Evolutionary conservation across 2,113 vertebrate genomes (phyloP).

Genomic region (Sylvia atricapilla): DNA sequence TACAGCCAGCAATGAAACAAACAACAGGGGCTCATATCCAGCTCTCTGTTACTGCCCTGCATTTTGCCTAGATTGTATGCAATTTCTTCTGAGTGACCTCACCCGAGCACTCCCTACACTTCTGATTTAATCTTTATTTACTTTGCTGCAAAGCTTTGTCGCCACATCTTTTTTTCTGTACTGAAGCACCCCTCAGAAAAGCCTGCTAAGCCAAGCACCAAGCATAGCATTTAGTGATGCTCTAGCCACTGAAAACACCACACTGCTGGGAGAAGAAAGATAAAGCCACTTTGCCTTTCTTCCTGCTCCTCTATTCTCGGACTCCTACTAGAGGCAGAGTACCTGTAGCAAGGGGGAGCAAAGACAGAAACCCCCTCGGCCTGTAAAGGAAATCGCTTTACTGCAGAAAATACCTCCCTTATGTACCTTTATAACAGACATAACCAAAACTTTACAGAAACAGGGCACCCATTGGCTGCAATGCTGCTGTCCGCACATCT

Average conservation of each 20-base stretch:
- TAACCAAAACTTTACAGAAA: background rate
- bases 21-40: background rate
- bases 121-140: slow-evolving; percentile 50
- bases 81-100: slow-evolving; percentile 3
- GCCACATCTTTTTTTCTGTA: background rate
- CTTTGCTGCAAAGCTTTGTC: slow-evolving; percentile 26
- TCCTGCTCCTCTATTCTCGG: background rate
- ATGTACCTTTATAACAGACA: background rate
- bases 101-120: background rate
- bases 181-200: background rate
- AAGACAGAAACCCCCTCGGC: background rate
- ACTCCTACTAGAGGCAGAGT: background rate
- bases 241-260: background rate
- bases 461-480: background rate
- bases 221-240: background rate
- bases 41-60: background rate
- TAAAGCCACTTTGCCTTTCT: background rate
- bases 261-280: background rate
- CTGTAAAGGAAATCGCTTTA: background rate
- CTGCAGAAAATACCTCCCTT: background rate
- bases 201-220: background rate
- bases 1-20: background rate
- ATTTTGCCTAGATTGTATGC: background rate
- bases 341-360: background rate
- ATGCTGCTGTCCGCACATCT: background rate